Base-by-base conservation (phyloP, 2,113 vertebrate genomes). In the Orycteropus afer region DNA sequence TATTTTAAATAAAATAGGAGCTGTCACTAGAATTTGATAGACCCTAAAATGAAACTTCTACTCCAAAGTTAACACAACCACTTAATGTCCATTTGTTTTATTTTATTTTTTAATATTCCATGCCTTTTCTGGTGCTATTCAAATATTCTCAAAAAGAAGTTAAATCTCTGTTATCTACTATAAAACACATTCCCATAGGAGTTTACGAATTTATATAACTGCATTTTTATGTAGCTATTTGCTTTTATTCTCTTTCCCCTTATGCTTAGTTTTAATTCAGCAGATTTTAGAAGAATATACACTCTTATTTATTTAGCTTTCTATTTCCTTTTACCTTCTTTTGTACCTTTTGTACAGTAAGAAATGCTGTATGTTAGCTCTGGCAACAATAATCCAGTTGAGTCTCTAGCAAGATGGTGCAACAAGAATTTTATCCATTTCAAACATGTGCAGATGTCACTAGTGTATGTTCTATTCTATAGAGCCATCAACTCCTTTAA, bases 141-240 rank as follows among this genome's bases (percentile, higher is more conserved):
- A 90, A 59, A 87, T 76, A 74, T 37, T 76, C 67, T 83, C 53
- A 73, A 78, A 69, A 92, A 82, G 73, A 96, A 14, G 27, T n/a
- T 69, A 91, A 82, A 22, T 78, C 42, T 84, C 63, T 51, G 92
- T 92, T 97, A 95, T 90, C 88, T 79, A 25, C 73, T 88, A 78
- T 59, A 86, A 93, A 94, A 81, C 29, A 93, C 22, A 61, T 90
- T 85, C 37, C 34, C 5, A 32, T 4, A 51, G 45, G 34, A 42
- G 78, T 85, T 91, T 63, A 93, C 87, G 15, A 93, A 81, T 92
- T 86, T 83, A 63, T 69, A 37, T 67, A 84, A 90, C 67, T 82
- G 27, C 73, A 40, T 29, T 4, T 69, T 9, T 59, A 2, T 65
- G 57, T 34, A 94, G 69, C 78, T 63, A 42, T 93, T 89, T 81